phyloP scores from a whole-genome alignment of 2,888 invertebrate species.

The Artemia sinica region DNA sequence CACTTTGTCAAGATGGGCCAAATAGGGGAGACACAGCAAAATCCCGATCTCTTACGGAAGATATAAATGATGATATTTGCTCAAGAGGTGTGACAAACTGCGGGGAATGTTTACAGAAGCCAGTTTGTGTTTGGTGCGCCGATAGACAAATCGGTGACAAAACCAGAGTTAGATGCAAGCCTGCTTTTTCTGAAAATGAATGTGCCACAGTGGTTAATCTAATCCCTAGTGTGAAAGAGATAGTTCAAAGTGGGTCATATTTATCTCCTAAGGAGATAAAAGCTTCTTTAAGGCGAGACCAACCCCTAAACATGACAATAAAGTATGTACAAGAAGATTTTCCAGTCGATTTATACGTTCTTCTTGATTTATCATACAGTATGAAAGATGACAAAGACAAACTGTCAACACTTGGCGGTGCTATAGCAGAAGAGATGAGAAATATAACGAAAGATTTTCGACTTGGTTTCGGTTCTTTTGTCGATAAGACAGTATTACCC shows the following conservation, averaged over 20 bases:
- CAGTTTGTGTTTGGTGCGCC: constrained; percentile 74
- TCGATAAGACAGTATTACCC: constrained; percentile 92
- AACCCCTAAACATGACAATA: constrained; percentile 53
- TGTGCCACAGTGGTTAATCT: background rate
- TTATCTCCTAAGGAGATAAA: background rate
- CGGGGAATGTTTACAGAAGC: constrained; percentile 70
- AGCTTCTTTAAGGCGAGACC: constrained; percentile 42
- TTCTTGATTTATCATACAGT: constrained; percentile 96
- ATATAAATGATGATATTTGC: too few relatives aligned
- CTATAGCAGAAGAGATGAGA: constrained; percentile 66
- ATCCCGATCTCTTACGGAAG: too few relatives aligned
- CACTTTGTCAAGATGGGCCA: too few relatives aligned
- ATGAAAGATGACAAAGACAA: constrained; percentile 98
- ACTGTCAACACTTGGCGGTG: constrained; percentile 60
- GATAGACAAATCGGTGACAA: constrained; percentile 28
- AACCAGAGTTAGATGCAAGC: background rate
- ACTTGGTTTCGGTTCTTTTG: constrained; percentile 81
- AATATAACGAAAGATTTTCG: constrained; percentile 81
- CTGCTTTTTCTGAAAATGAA: background rate
- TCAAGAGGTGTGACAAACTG: constrained; percentile 35
- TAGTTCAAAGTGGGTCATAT: background rate
- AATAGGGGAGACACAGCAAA: too few relatives aligned
- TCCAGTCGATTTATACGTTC: constrained; percentile 93
- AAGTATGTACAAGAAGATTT: constrained; percentile 76
- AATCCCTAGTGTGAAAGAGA: background rate